Evolutionary conservation across 2,888 invertebrate genomes (phyloP), one percentile per base, ranked within the genome.

Genomic region (Malthinus flaveolus): DNA sequence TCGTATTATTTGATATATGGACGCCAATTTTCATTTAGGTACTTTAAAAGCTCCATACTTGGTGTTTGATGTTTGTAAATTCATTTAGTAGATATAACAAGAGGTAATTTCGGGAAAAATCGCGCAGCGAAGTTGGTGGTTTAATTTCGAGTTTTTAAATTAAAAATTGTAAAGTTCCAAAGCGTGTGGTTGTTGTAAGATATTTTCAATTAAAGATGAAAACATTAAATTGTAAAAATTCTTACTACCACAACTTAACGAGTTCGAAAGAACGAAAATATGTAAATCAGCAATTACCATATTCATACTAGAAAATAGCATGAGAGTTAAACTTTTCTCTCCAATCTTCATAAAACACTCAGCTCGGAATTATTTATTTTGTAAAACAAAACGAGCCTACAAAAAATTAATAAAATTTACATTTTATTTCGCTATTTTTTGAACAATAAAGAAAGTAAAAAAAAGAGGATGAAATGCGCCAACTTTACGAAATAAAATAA

Each of bases 281-380:
- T 54, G 54, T 48, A 54, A 54, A 54, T 34, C 37, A 54, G 54
- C 54, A 54, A 54, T 54, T 54, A 54, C 48, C 54, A 54, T 54
- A 54, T 54, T 54, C 54, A 54, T 54, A 54, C 48, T 48, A 48
- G 42, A 47, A 44, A 54, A 54, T 48, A 54, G 48, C 15, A 42
- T 49, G 54, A 11, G 15, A 47, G 42, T 15, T 39, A 32, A 54
- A 47, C 39, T 35, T 47, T 47, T 46, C 53, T 32, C 36, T 48
- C 39, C 39, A 54, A 54, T 47, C 39, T 46, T 39, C 39, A 54
- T 47, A 37, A 49, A 48, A 31, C 52, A 44, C 34, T 32, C 33
- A 32, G 36, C 45, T 36, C 9, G 42, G 12, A 51, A 42, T 15
- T 32, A 50, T 50, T 44, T 34, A 44, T 44, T 44, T 51, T 44